Conservation (phyloP, 2,888 invertebrate species). For the Apantesis nais region DNA sequence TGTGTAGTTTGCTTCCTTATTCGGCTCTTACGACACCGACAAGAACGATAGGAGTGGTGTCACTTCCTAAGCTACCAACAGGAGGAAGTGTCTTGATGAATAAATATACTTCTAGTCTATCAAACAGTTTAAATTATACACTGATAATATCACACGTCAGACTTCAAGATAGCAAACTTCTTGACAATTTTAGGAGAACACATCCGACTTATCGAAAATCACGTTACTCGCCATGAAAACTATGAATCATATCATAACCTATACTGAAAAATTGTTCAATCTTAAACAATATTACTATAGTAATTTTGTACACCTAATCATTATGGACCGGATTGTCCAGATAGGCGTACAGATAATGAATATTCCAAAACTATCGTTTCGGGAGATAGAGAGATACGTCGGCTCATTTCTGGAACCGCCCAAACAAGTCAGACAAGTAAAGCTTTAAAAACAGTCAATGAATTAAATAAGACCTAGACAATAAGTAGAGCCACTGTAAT, state of each 20-base stretch:
- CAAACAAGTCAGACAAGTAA: conserved; percentile 28
- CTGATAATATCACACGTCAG: not conserved
- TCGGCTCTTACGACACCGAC: no score
- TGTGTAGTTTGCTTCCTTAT: no score
- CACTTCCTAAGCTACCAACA: no score
- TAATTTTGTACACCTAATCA: conserved; percentile 3
- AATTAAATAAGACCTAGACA: conserved; percentile 15
- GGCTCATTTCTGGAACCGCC: conserved; percentile 42
- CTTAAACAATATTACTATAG: not conserved
- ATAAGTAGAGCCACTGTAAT: conserved; percentile 8
- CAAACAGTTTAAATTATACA: not conserved
- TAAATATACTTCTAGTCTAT: no score
- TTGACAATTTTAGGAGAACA: not conserved
- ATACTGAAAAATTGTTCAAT: conserved; percentile 6
- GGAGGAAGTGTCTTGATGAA: no score
- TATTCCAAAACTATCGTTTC: conserved; percentile 7
- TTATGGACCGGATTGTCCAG: conserved; percentile 18
- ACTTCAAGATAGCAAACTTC: not conserved
- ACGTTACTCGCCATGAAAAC: not conserved
- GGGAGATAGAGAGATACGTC: conserved; percentile 21
- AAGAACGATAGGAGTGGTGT: no score
- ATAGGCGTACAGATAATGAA: conserved; percentile 20
- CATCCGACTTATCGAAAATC: not conserved
- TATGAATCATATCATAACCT: conserved; percentile 28
- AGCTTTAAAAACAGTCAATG: conserved; percentile 1